Evolutionary conservation across 2,113 vertebrate species (phyloP), one percentile per base, ranked within the genome.

Genomic region (Echinops telfairi): DNA sequence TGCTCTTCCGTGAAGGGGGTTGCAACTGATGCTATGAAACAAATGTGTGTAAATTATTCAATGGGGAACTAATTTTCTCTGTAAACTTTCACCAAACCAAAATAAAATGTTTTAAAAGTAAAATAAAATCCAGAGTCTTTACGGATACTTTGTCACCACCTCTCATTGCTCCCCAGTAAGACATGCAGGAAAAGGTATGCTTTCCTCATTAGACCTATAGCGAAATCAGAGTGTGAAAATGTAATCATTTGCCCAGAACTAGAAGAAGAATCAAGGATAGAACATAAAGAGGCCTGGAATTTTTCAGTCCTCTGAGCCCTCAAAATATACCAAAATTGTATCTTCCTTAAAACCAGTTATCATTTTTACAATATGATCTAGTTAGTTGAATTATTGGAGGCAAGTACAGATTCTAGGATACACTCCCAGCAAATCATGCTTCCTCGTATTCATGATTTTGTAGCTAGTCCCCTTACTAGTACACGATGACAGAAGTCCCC

Each of bases 111-210:
- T 64, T 53, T 23, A 64, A 64, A 64, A 92, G 92, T 75, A 31
- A 88, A 91, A 94, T 78, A 79, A 84, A 96, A 62, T 78, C 64
- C 79, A 83, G 83, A 89, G 64, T 83, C 88, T 86, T 77, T 58
- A 82, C 7, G 57, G 53, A 58, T 29, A 78, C 60, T 20, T 90
- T 92, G 84, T 86, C 77, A 57, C 53, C 4, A 47, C 60, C 20
- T 84, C 76, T 79, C 83, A 64, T 19, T 80, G 29, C 68, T 90
- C 68, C 86, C 84, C 27, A 27, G 76, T 33, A 58, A 89, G 82
- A 82, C 47, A 16, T 43, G 19, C 73, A 83, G 80, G 86, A 94
- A 71, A 82, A 92, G 58, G 14, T n/a, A 81, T 90, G 70, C 68
- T 95, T 93, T 84, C 70, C 79, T 95, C 85, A 33, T 83, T 91